Conservation (phyloP, 2,888 invertebrate species). For the Plebejus argus region DNA sequence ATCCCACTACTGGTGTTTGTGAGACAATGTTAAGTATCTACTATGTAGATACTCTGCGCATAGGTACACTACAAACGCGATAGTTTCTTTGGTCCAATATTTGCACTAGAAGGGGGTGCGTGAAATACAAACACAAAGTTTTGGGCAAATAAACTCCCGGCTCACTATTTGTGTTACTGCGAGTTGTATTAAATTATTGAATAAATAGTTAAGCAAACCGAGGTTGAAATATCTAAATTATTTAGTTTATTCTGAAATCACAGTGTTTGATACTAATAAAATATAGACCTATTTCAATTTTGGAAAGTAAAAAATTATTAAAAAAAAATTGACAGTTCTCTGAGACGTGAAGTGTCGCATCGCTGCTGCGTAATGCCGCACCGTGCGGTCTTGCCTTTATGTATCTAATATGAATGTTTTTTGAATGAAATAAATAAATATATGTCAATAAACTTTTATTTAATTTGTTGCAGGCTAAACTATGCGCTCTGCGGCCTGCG, state of each 20-base stretch:
- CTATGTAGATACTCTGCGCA: no score
- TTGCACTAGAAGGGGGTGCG: constrained; percentile 4
- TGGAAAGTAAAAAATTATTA: not conserved
- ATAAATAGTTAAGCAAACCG: not conserved
- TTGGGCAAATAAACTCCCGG: constrained; percentile 41
- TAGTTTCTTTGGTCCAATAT: not conserved
- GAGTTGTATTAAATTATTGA: constrained; percentile 1
- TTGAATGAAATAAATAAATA: no score
- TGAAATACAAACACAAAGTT: constrained; percentile 43
- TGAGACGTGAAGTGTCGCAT: no score
- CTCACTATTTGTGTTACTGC: constrained; percentile 17
- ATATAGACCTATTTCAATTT: not conserved
- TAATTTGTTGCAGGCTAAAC: constrained; percentile 85
- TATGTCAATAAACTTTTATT: not conserved
- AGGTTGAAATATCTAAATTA: not conserved
- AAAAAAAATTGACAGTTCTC: no score
- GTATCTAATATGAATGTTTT: no score
- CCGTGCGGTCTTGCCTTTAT: no score
- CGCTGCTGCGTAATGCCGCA: no score
- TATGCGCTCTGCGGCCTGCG: constrained; percentile 85
- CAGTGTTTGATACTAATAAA: not conserved
- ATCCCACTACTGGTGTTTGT: no score
- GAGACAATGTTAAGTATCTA: no score
- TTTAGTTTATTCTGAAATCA: not conserved
- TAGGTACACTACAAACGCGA: no score